Conservation (phyloP, 2,797 vertebrate species). For the Aeoliscus strigatus region DNA sequence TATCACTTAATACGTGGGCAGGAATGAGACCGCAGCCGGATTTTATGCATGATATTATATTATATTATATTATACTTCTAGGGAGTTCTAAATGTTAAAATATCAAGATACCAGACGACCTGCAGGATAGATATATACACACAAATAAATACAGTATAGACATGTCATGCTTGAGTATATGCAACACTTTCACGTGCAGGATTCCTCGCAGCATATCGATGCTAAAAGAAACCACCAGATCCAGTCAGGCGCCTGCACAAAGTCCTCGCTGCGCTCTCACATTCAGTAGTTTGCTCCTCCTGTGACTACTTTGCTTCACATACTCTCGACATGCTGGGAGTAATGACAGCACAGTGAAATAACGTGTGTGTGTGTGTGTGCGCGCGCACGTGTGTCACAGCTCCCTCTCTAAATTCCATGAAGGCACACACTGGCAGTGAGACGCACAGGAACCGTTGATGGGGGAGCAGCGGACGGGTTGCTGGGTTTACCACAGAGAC, state of each 20-base stretch:
- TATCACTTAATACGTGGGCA: no score
- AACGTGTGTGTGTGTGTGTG: neutral
- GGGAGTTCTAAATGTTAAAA: no score
- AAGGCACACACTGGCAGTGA: slow-evolving; percentile 8
- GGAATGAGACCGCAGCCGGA: no score
- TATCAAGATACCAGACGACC: no score
- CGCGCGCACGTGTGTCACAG: neutral
- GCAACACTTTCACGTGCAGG: no score
- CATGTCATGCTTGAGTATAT: no score
- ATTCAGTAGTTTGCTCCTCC: slow-evolving; percentile 29
- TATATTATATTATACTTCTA: no score
- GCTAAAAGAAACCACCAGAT: neutral
- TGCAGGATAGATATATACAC: no score
- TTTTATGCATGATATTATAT: no score
- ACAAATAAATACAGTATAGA: no score
- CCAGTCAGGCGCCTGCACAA: slow-evolving; percentile 16
- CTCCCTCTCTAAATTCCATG: no score
- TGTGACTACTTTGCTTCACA: slow-evolving; percentile 28
- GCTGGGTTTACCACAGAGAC: slow-evolving; percentile 26
- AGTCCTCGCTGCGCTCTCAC: slow-evolving; percentile 28
- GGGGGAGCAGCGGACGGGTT: neutral
- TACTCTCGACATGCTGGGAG: slow-evolving; percentile 19
- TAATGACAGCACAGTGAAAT: slow-evolving; percentile 30
- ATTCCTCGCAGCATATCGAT: no score
- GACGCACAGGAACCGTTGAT: slow-evolving; percentile 26